Percentiles rank a stretch among this genome's conserved stretches.
Evolutionary conservation across 2,797 vertebrate genomes (phyloP).

Genomic region (Sebastes kiyomatsui): DNA sequence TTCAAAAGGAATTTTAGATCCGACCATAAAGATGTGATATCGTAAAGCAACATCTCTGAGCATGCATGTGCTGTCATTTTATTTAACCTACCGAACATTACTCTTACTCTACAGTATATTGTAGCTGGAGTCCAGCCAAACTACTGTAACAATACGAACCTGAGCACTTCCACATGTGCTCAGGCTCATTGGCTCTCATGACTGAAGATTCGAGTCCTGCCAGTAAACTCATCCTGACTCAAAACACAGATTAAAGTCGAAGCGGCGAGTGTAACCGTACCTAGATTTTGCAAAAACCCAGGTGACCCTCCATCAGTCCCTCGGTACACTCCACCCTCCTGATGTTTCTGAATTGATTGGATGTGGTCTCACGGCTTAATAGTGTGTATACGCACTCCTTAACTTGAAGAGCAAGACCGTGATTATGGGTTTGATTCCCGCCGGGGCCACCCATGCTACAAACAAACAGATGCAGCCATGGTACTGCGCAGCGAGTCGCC

Average conservation of each 20-base stretch:
- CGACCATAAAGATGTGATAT: background rate
- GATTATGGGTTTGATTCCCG: conserved; percentile 69
- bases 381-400: conserved; percentile 63
- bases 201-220: conserved; percentile 18
- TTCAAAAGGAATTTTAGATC: conserved; percentile 5
- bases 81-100: background rate
- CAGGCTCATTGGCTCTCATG: background rate
- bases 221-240: conserved; percentile 34
- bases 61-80: background rate
- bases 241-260: conserved; percentile 10
- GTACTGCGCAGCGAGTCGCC: conserved; percentile 39
- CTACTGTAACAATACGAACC: background rate
- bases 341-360: conserved; percentile 58
- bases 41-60: background rate
- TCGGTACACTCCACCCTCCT: conserved; percentile 32
- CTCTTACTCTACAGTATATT: background rate
- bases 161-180: conserved; percentile 44
- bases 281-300: conserved; percentile 32
- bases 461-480: conserved; percentile 63
- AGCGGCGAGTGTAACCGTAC: conserved; percentile 37
- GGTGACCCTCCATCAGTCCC: conserved; percentile 46
- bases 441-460: conserved; percentile 76
- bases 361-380: conserved; percentile 67
- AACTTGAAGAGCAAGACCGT: conserved; percentile 63
- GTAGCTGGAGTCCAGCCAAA: background rate